Conservation (phyloP, 2,113 vertebrate species). For the Empidonax alnorum region DNA sequence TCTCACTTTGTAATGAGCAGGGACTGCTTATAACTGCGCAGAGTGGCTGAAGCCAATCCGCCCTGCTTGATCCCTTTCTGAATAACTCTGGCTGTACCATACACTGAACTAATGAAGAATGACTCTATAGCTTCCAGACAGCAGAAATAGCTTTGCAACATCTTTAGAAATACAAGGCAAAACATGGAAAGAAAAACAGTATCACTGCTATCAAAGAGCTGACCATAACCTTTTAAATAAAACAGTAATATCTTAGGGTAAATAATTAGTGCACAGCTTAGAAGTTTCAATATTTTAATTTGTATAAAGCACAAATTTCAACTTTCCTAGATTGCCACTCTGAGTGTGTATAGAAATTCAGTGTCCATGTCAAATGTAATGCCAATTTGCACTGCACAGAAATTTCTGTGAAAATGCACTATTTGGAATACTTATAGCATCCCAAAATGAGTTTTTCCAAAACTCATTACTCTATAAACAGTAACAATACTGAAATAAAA, state of each 20-base stretch:
- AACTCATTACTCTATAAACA: not conserved
- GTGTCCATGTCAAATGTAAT: rapidly evolving
- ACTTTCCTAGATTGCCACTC: not conserved
- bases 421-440: not conserved
- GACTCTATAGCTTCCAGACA: rapidly evolving
- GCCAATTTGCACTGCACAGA: not conserved
- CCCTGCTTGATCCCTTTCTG: not conserved
- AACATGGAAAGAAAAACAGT: not conserved
- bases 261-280: not conserved
- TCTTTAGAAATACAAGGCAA: not conserved
- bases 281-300: not conserved
- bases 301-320: not conserved
- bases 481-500: not conserved
- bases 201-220: not conserved
- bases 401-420: not conserved
- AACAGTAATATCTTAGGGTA: not conserved
- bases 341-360: not conserved
- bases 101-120: not conserved
- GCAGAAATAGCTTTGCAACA: not conserved
- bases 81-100: not conserved
- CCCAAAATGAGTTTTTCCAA: not conserved
- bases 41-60: not conserved
- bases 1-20: not conserved
- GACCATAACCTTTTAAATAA: not conserved
- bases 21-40: not conserved